phyloP scores from a whole-genome alignment of 2,888 invertebrate species.

The Acheta domesticus region DNA sequence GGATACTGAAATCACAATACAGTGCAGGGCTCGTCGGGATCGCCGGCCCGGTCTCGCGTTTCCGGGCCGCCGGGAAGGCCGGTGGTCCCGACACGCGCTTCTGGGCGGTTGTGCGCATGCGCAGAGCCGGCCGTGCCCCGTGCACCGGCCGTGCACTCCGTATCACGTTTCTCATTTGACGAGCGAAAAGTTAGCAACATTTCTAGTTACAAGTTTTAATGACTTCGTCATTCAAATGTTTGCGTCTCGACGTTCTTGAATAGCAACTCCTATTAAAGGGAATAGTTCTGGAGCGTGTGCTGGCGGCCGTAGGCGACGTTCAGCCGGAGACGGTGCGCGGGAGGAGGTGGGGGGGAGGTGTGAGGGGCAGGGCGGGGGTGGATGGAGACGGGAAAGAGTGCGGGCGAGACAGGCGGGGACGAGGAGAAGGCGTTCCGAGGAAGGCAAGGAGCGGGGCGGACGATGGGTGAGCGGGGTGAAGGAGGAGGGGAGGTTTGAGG shows the following conservation, averaged over 20 bases:
- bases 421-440: background rate
- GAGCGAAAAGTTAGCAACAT: slow-evolving; percentile 18
- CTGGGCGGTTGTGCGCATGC: background rate
- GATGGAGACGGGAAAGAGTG: too few species aligned
- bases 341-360: background rate
- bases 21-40: too few species aligned
- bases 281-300: background rate
- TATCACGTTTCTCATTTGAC: slow-evolving; percentile 18
- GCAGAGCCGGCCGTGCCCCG: background rate
- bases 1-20: too few species aligned
- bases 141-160: background rate
- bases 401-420: background rate
- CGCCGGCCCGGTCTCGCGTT: background rate
- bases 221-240: slow-evolving; percentile 18
- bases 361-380: too few species aligned
- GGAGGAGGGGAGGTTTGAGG: too few species aligned
- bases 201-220: slow-evolving; percentile 18
- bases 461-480: too few species aligned
- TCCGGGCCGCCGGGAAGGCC: background rate
- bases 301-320: background rate
- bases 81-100: background rate
- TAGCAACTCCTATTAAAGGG: slow-evolving; percentile 3
- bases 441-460: background rate
- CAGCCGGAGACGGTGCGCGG: background rate
- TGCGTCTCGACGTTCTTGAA: slow-evolving; percentile 18